Conservation (phyloP, 1,140 invertebrate species). For the Drosophila asahinai region DNA sequence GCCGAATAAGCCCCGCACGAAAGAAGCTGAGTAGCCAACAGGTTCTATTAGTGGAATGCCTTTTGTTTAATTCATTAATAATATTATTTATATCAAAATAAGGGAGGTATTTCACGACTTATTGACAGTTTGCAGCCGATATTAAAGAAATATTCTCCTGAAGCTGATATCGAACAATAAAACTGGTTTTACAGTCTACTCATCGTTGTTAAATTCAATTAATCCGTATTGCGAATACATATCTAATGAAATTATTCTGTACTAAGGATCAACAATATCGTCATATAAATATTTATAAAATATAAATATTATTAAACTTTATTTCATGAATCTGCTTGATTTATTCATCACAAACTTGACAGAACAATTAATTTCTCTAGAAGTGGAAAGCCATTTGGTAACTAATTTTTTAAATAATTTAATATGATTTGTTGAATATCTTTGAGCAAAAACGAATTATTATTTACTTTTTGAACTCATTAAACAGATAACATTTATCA, state of each 20-base stretch:
- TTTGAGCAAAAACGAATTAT: too few species aligned
- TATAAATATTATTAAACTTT: too few species aligned
- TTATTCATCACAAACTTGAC: neutral
- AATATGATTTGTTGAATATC: too few species aligned
- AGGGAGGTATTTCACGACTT: slow-evolving; percentile 8
- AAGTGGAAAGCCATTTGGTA: neutral
- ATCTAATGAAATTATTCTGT: neutral
- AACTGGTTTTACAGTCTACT: neutral
- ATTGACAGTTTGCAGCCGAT: neutral
- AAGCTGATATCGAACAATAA: neutral
- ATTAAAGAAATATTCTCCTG: neutral
- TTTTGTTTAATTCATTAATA: slow-evolving; percentile 14
- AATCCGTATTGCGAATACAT: neutral
- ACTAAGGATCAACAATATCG: neutral
- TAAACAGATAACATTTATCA: too few species aligned
- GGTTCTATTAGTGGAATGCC: slow-evolving; percentile 16
- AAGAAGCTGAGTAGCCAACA: slow-evolving; percentile 14
- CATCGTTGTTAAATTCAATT: neutral
- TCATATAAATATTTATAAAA: too few species aligned
- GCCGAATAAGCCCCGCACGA: slow-evolving; percentile 1
- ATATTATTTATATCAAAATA: neutral
- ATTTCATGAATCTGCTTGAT: neutral
- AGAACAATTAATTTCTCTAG: neutral
- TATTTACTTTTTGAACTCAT: too few species aligned
- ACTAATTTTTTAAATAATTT: neutral